Percentiles rank a stretch among this genome's conserved stretches.
Conservation (phyloP, 2,888 invertebrate genomes). For the Hydrotaea diabolus region DNA sequence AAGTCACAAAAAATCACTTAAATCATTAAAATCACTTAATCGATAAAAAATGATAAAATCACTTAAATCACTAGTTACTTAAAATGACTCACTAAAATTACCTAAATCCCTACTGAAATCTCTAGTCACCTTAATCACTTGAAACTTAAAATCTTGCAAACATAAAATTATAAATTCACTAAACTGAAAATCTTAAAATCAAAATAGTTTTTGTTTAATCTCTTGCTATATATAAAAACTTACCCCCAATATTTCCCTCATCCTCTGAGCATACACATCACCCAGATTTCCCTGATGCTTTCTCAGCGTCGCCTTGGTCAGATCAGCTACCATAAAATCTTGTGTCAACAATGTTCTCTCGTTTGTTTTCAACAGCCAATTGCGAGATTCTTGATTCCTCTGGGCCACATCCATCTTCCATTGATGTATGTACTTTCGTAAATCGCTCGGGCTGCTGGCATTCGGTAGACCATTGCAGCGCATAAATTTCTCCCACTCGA, state of each 20-base stretch:
- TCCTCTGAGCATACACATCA: conserved; percentile 78
- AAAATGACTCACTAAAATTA: too few relatives aligned
- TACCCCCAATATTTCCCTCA: conserved; percentile 79
- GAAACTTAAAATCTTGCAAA: too few relatives aligned
- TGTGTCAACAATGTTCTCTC: conserved; percentile 80
- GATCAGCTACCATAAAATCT: conserved; percentile 75
- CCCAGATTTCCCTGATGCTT: conserved; percentile 78
- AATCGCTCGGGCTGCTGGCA: conserved; percentile 79
- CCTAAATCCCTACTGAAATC: too few relatives aligned
- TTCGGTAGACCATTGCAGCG: conserved; percentile 80
- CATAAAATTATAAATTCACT: too few relatives aligned
- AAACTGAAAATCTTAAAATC: background rate
- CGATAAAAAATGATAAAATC: too few relatives aligned
- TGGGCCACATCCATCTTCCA: conserved; percentile 76
- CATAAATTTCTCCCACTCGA: conserved; percentile 80
- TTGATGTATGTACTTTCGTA: conserved; percentile 80
- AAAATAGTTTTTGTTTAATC: background rate
- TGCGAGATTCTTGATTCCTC: conserved; percentile 74
- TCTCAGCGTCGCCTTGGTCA: conserved; percentile 76
- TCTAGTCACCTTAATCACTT: too few relatives aligned
- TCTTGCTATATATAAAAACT: conserved; percentile 36
- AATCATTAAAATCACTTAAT: too few relatives aligned
- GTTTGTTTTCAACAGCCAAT: conserved; percentile 79
- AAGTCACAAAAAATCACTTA: too few relatives aligned
- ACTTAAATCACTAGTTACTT: too few relatives aligned